Base-by-base conservation (phyloP, 2,113 vertebrate species). In the Spea bombifrons region DNA sequence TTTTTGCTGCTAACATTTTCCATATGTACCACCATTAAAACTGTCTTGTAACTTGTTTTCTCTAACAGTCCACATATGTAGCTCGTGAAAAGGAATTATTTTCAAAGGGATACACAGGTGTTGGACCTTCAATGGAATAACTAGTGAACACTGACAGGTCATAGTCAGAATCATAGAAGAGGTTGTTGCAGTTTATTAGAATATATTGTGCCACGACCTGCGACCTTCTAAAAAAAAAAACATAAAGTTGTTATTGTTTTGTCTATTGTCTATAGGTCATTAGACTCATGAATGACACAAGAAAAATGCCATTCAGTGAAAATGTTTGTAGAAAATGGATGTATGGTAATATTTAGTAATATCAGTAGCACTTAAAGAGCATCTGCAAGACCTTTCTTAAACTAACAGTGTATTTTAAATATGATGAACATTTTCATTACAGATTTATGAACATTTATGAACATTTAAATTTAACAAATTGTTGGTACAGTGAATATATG, bases 81-180 rank as follows among this genome's bases (percentile, higher is more conserved):
- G 16, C 71, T 74, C 71, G 68, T 80, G 78, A 74, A 80, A 73
- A 67, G 45, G 53, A 80, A 61, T 61, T 45, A 68, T 67, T 80
- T 73, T 80, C 71, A 74, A 80, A 80, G 78, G 70, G 50, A 67
- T 59, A 61, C 45, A 48, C 71, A 74, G 61, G 65, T 80, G 71
- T 73, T 49, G 44, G 49, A 59, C 71, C 63, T 73, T 78, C 61
- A 55, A 45, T 73, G 66, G 53, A 55, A 72, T 55, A 73, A 73
- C 70, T 73, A 73, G 63, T 6, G 43, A 79, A 79, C 63, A 79
- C 61, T 79, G 52, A 80, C 71, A 67, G 71, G 52, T 61, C 71
- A 68, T 68, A 68, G 71, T 50, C 52, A 49, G 16, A 74, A 80
- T 80, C 44, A 68, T 55, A 66, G 59, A 53, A 74, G 16, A 61